Evolutionary conservation across 1,140 invertebrate species (phyloP), one percentile per base, ranked within the genome.

Genomic region (Reticulitermes speratus): DNA sequence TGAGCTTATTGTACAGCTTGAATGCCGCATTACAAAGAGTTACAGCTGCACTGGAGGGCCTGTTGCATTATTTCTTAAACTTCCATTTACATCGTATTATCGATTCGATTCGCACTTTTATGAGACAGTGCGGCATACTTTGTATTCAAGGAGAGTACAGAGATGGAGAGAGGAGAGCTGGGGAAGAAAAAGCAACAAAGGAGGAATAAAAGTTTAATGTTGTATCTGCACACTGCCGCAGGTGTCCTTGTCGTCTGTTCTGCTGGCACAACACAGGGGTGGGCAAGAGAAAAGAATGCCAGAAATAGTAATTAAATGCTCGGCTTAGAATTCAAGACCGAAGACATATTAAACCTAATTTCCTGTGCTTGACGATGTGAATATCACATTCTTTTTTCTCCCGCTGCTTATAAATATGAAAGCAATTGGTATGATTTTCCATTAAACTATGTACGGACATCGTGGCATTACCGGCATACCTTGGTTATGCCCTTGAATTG

Each of bases 171-270:
- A 65, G 21, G 59, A 12, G 9, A 16, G 14, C 14, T 12, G 52
- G 52, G 0, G 14, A 55, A 30, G n/a, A 75, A 2, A 75, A n/a
- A 12, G n/a, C 7, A 75, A 30, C 25, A 8, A 75, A 30, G 25
- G 65, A 30, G n/a, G 25, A 75, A 75, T 75, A 75, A 75, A 75
- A 75, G 25, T 75, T 75, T 75, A 75, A 75, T 75, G 65, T 75
- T 75, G 65, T 75, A 16, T 30, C 65, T 75, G 14, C 25, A 75
- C n/a, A 75, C n/a, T 30, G 65, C 65, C 12, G 65, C 65, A 75
- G 65, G 65, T 21, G 21, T 21, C 59, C 21, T 65, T 75, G 65
- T 21, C 3, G 3, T 75, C 65, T 75, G 0, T 25, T 75, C 9
- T 75, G 25, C 19, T 0, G 14, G 19, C 14, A 55, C 14, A 55